phyloP scores from a whole-genome alignment of 2,888 invertebrate genomes.

The Chrysodeixis includens region DNA sequence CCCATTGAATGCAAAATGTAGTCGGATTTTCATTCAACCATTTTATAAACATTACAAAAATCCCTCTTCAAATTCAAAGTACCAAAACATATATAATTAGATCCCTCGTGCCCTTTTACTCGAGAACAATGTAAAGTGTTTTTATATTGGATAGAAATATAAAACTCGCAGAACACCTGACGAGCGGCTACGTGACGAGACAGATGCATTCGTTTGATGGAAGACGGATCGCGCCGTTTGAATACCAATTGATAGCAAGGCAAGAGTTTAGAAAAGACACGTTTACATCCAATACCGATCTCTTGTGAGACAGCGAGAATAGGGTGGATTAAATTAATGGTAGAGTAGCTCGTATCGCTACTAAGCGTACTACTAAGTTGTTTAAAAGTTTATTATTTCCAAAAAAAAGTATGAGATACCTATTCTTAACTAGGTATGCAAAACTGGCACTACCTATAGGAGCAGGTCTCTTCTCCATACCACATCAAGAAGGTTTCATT shows the following conservation, averaged over 20 bases:
- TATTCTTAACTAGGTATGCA: too few relatives aligned
- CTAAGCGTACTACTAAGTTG: too few relatives aligned
- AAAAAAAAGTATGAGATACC: too few relatives aligned
- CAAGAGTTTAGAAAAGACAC: constrained; percentile 14
- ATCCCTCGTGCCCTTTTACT: not conserved
- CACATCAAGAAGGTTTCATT: too few relatives aligned
- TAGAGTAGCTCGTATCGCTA: not conserved
- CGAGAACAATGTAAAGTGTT: constrained; percentile 1
- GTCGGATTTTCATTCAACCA: not conserved
- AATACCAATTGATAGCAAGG: constrained; percentile 18
- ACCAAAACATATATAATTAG: not conserved
- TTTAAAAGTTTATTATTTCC: too few relatives aligned
- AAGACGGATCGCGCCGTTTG: constrained; percentile 20
- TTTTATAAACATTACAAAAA: not conserved
- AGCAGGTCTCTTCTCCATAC: too few relatives aligned
- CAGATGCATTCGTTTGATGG: constrained; percentile 11
- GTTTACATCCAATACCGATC: constrained; percentile 4
- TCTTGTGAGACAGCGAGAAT: not conserved
- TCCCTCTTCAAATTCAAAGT: not conserved
- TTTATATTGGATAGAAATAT: constrained; percentile 14
- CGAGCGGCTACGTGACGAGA: constrained; percentile 32
- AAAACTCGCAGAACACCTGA: constrained; percentile 22
- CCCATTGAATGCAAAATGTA: too few relatives aligned
- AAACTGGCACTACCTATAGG: too few relatives aligned
- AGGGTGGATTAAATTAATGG: not conserved